Evolutionary conservation across 2,113 vertebrate species (phyloP).

Genomic region (Desmodus rotundus): DNA sequence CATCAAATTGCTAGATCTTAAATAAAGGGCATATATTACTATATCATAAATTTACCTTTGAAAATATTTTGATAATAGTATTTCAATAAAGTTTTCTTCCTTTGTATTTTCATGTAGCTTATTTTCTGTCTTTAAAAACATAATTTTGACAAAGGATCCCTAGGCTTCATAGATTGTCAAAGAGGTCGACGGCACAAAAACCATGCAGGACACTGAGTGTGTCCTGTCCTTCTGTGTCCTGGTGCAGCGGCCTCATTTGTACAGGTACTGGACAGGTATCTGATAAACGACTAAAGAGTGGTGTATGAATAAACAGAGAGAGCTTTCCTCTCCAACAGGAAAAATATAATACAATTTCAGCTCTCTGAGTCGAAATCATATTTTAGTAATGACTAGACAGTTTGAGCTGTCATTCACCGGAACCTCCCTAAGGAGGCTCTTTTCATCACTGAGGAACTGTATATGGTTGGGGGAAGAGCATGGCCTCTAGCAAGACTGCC

Average conservation of each 20-base stretch:
- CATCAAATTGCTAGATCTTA: background rate
- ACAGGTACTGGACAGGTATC: background rate
- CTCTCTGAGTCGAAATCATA: background rate
- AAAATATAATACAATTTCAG: background rate
- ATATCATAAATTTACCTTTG: background rate
- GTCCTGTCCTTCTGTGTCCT: background rate
- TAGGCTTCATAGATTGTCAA: background rate
- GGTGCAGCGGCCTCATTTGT: background rate
- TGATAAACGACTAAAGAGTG: background rate
- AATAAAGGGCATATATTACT: background rate
- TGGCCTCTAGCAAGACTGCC: background rate
- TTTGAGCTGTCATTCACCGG: background rate
- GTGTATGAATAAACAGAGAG: background rate
- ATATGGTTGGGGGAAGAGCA: background rate
- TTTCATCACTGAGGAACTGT: background rate
- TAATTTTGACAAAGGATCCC: background rate
- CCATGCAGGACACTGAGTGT: accelerated
- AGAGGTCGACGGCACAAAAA: background rate
- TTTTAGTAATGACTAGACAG: background rate
- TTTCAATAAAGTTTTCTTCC: background rate
- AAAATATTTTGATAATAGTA: background rate
- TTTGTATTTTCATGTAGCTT: background rate
- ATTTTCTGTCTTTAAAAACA: background rate
- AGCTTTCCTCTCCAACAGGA: background rate
- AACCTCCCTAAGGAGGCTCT: background rate